Percentiles rank a stretch among this genome's conserved stretches.
phyloP scores from a whole-genome alignment of 1,140 invertebrate genomes.

The Camponotus vicinus region DNA sequence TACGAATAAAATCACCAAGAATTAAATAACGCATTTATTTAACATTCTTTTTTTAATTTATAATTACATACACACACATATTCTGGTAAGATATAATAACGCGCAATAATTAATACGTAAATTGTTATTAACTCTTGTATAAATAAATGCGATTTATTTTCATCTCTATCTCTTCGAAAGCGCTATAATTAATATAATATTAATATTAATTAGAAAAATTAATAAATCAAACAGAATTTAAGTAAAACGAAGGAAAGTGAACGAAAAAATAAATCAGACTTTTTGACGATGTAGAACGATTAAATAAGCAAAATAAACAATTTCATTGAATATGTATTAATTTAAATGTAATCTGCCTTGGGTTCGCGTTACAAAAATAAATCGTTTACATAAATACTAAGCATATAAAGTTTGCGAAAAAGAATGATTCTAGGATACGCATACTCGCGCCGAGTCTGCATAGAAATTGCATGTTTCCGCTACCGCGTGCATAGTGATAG shows the following conservation, averaged over 20 bases:
- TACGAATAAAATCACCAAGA: not conserved
- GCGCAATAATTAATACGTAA: not conserved
- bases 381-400: not conserved
- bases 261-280: not conserved
- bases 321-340: not conserved
- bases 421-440: not conserved
- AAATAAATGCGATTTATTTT: not conserved
- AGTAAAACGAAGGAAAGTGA: not conserved
- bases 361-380: not conserved
- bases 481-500: not conserved
- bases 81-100: not conserved
- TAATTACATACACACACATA: not conserved
- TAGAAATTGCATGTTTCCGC: constrained; percentile 20
- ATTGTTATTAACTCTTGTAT: not conserved
- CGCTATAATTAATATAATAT: not conserved
- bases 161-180: not conserved
- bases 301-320: not conserved
- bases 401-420: not conserved
- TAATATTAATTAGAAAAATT: not conserved
- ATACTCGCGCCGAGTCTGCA: not conserved
- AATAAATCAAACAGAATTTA: not conserved
- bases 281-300: not conserved
- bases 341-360: not conserved
- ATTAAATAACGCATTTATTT: not conserved
- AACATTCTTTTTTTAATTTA: not conserved